phyloP scores from a whole-genome alignment of 2,888 invertebrate genomes.

The Scelioninae gen. 1 region DNA sequence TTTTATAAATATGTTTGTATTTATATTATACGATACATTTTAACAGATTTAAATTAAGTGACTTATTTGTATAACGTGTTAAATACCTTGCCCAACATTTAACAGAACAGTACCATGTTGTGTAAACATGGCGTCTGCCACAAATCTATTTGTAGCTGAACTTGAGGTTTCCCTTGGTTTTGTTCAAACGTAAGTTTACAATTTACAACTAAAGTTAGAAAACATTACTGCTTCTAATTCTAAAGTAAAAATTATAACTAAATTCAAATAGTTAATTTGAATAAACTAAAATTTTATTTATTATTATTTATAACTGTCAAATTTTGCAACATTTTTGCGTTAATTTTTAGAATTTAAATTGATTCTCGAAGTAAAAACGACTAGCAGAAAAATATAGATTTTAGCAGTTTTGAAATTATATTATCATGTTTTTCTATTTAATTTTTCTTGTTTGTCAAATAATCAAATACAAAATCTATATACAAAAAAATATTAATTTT shows the following conservation, averaged over 20 bases:
- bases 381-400: too few species aligned
- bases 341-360: too few species aligned
- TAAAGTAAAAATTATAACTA: conserved; percentile 10
- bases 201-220: conserved; percentile 58
- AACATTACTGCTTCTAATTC: conserved; percentile 33
- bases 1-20: background rate
- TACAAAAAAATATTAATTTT: too few species aligned
- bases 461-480: too few species aligned
- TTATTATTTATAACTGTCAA: too few species aligned
- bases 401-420: too few species aligned
- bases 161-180: conserved; percentile 56
- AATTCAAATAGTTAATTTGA: background rate
- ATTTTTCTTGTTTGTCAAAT: too few species aligned
- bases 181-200: conserved; percentile 43
- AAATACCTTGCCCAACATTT: conserved; percentile 45
- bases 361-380: too few species aligned
- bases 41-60: conserved; percentile 10
- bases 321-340: too few species aligned
- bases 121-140: conserved; percentile 64
- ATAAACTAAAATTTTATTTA: background rate
- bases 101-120: conserved; percentile 46
- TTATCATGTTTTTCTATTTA: too few species aligned
- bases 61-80: conserved; percentile 19
- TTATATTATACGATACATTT: conserved; percentile 1
- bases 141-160: conserved; percentile 62